phyloP scores from a whole-genome alignment of 2,888 invertebrate genomes.

The Elaeidobius kamerunicus region DNA sequence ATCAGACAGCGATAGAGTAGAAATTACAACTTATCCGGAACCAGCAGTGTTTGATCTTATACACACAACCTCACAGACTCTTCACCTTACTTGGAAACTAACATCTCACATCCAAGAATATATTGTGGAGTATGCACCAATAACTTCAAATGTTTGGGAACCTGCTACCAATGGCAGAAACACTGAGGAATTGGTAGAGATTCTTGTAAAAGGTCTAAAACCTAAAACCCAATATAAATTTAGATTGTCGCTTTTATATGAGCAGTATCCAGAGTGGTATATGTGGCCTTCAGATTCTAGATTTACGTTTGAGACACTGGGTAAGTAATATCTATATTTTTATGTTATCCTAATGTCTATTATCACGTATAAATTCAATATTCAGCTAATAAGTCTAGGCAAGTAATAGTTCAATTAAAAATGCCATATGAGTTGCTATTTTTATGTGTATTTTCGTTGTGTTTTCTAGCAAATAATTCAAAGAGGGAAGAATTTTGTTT shows the following conservation, averaged over 20 bases:
- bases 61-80: slow-evolving; percentile 56
- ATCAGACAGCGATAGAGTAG: slow-evolving; percentile 52
- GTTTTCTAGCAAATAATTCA: too few relatives aligned
- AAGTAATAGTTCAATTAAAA: too few relatives aligned
- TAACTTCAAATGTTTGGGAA: slow-evolving; percentile 51
- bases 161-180: slow-evolving; percentile 34
- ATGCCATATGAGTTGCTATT: too few relatives aligned
- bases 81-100: slow-evolving; percentile 68
- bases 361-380: too few relatives aligned
- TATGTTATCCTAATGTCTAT: too few relatives aligned
- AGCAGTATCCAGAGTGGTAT: slow-evolving; percentile 57
- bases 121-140: slow-evolving; percentile 53
- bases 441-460: too few relatives aligned
- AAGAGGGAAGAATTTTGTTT: too few relatives aligned
- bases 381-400: too few relatives aligned
- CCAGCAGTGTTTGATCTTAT: slow-evolving; percentile 63
- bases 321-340: slow-evolving; percentile 53
- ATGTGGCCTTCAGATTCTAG: slow-evolving; percentile 70
- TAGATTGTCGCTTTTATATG: slow-evolving; percentile 63
- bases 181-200: slow-evolving; percentile 41
- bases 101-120: slow-evolving; percentile 53
- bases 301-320: slow-evolving; percentile 73
- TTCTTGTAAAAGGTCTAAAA: slow-evolving; percentile 52
- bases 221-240: slow-evolving; percentile 80
- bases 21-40: slow-evolving; percentile 67